Conservation (phyloP, 1,140 invertebrate genomes). For the Thaumetopoea pityocampa region DNA sequence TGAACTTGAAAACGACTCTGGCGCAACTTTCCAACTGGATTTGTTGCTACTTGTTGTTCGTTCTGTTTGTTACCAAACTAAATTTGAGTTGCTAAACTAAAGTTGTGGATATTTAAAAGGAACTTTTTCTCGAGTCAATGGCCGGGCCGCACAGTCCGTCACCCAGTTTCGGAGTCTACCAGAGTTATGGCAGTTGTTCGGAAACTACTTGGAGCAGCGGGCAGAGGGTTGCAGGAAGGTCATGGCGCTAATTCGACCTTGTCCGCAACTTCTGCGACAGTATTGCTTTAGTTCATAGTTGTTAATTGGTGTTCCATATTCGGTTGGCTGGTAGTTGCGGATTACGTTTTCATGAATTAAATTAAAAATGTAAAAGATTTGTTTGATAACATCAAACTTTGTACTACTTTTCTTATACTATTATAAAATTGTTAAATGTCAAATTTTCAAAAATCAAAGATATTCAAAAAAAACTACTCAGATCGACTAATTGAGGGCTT, state of each 20-base stretch:
- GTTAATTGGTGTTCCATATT: slow-evolving; percentile 32
- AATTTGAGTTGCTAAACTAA: slow-evolving; percentile 75
- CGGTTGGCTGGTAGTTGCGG: neutral
- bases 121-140: slow-evolving; percentile 76
- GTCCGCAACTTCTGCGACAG: slow-evolving; percentile 49
- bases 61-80: slow-evolving; percentile 72
- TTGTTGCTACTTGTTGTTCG: slow-evolving; percentile 72
- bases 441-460: no score
- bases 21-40: slow-evolving; percentile 65
- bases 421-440: no score
- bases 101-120: slow-evolving; percentile 74
- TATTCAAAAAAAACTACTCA: no score
- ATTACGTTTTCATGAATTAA: no score
- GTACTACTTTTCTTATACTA: no score
- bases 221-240: slow-evolving; percentile 67
- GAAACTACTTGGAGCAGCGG: slow-evolving; percentile 64
- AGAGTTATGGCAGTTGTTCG: slow-evolving; percentile 74
- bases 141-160: slow-evolving; percentile 61
- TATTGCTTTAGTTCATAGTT: slow-evolving; percentile 42
- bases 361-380: no score
- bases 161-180: slow-evolving; percentile 71
- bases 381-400: no score
- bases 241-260: slow-evolving; percentile 73
- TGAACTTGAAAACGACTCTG: slow-evolving; percentile 73
- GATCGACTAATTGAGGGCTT: no score